A percentile compares a stretch with the other conserved stretches of the same genome.
phyloP scores from a whole-genome alignment of 1,140 invertebrate species.

The Trachelipus rathkii region DNA sequence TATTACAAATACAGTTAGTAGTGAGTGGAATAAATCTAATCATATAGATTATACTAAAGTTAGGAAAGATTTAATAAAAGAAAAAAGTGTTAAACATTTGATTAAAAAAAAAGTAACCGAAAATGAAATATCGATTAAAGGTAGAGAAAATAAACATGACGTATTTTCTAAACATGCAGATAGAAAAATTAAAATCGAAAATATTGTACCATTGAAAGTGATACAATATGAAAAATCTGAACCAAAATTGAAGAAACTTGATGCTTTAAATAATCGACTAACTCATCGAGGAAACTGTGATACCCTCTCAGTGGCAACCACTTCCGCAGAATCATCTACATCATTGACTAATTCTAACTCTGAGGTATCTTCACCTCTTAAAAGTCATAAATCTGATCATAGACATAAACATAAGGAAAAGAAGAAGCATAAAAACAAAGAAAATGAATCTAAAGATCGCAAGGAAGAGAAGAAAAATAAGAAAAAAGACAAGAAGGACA shows the following conservation, averaged over 20 bases:
- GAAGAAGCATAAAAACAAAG: conserved; percentile 58
- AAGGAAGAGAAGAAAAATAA: conserved; percentile 47
- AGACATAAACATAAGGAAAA: conserved; percentile 40
- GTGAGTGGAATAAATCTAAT: conserved; percentile 37
- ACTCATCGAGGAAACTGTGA: conserved; percentile 26
- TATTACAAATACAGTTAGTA: conserved; percentile 32
- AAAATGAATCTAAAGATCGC: conserved; percentile 54
- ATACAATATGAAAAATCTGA: too few species aligned
- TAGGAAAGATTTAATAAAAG: too few species aligned
- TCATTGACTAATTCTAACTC: background rate
- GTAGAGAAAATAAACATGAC: conserved; percentile 30
- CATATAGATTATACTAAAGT: too few species aligned
- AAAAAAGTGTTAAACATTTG: too few species aligned
- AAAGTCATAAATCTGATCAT: too few species aligned
- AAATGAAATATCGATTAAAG: conserved; percentile 31
- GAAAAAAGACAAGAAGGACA: conserved; percentile 42
- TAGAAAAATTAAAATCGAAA: too few species aligned
- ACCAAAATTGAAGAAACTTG: too few species aligned
- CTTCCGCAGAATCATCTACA: conserved; percentile 22
- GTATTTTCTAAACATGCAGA: conserved; percentile 33
- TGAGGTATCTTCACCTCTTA: conserved; percentile 48
- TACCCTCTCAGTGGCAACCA: conserved; percentile 27
- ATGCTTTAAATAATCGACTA: background rate
- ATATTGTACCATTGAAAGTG: too few species aligned
- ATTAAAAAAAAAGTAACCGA: too few species aligned